phyloP scores from a whole-genome alignment of 1,140 invertebrate species.

The Wiebesia pumilae region DNA sequence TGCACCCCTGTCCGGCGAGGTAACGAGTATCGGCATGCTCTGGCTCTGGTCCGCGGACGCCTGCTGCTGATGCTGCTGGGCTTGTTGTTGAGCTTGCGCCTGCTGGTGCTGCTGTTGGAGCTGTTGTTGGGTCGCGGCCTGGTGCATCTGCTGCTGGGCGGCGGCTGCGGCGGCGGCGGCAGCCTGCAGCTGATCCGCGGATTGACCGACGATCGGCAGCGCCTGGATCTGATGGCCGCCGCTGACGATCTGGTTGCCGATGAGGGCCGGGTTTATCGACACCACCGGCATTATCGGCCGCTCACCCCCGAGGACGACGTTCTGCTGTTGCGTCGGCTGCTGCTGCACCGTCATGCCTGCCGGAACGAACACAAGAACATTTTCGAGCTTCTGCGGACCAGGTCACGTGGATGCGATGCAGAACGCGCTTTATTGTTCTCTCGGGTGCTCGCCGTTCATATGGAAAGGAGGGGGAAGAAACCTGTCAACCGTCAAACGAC shows the following conservation, averaged over 20 bases:
- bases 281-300: constrained; percentile 77
- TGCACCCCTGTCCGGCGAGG: constrained; percentile 28
- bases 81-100: constrained; percentile 40
- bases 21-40: constrained; percentile 54
- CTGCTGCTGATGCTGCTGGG: constrained; percentile 49
- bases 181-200: constrained; percentile 58
- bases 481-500: background rate
- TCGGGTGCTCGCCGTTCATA: too few species aligned
- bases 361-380: background rate
- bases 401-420: too few species aligned
- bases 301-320: constrained; percentile 71
- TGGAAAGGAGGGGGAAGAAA: too few species aligned
- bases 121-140: constrained; percentile 43
- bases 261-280: constrained; percentile 71
- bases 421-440: too few species aligned
- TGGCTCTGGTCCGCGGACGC: constrained; percentile 14
- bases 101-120: constrained; percentile 54
- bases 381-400: background rate
- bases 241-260: constrained; percentile 70
- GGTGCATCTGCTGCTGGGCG: constrained; percentile 57
- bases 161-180: constrained; percentile 62
- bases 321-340: constrained; percentile 64
- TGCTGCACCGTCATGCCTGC: constrained; percentile 72
- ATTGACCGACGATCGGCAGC: constrained; percentile 62
- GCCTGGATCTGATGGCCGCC: constrained; percentile 64